phyloP scores from a whole-genome alignment of 2,888 invertebrate genomes.

The Lasioglossum villosulum region DNA sequence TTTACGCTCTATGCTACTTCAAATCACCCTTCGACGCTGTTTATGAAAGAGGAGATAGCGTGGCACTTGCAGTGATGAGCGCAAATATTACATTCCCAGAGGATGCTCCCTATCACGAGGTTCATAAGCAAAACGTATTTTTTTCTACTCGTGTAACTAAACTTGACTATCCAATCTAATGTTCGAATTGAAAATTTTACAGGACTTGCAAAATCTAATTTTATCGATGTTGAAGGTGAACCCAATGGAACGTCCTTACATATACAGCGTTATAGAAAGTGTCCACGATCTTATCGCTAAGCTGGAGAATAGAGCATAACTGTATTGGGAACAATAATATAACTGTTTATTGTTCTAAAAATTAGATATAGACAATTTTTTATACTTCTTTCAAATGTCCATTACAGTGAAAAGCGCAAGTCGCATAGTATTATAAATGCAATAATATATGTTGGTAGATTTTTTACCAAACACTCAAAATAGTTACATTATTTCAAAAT shows the following conservation, averaged over 20 bases:
- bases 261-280: constrained; percentile 89
- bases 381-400: constrained; percentile 30
- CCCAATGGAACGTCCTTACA: constrained; percentile 91
- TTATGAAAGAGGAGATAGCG: constrained; percentile 94
- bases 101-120: constrained; percentile 88
- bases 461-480: constrained; percentile 24
- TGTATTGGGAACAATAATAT: constrained; percentile 24
- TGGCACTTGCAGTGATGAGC: constrained; percentile 93
- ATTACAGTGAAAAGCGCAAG: constrained; percentile 6
- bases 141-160: not conserved
- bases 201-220: constrained; percentile 90
- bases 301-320: constrained; percentile 86
- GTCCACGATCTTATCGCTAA: constrained; percentile 87
- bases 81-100: constrained; percentile 91
- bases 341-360: constrained; percentile 27
- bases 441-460: constrained; percentile 16
- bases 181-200: constrained; percentile 75
- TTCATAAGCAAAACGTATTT: constrained; percentile 64
- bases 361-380: constrained; percentile 43
- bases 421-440: constrained; percentile 3
- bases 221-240: constrained; percentile 90
- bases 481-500: constrained; percentile 21
- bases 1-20: constrained; percentile 94
- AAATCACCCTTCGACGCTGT: constrained; percentile 94
- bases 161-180: not conserved